phyloP scores from a whole-genome alignment of 1,140 invertebrate genomes.

The Planococcus citri region DNA sequence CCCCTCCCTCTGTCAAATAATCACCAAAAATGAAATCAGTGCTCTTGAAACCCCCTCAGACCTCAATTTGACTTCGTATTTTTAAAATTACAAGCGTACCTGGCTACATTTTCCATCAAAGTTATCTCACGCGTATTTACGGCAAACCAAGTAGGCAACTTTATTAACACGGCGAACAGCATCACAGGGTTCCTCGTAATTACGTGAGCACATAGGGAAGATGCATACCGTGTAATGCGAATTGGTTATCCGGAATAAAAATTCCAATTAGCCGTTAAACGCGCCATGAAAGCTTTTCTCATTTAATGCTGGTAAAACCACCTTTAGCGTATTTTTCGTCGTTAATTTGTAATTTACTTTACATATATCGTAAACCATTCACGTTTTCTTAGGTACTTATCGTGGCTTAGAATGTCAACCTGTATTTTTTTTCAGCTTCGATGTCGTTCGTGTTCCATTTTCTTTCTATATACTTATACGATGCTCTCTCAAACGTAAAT shows the following conservation, averaged over 20 bases:
- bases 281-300: neutral
- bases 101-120: no score
- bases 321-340: neutral
- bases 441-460: no score
- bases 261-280: neutral
- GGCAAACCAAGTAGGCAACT: neutral
- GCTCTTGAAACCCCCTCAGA: no score
- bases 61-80: no score
- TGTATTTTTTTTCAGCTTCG: no score
- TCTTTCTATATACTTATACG: neutral
- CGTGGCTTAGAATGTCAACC: neutral
- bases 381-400: neutral
- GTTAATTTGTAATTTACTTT: constrained; percentile 4
- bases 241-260: neutral
- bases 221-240: neutral
- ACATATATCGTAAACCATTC: constrained; percentile 3
- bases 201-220: no score
- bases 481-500: neutral
- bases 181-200: neutral
- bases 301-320: neutral
- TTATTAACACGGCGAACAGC: neutral
- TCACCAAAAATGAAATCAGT: no score
- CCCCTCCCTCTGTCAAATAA: no score
- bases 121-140: no score
- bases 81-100: no score